Conservation (phyloP, 2,113 vertebrate species). For the Chlorodrepanis virens region DNA sequence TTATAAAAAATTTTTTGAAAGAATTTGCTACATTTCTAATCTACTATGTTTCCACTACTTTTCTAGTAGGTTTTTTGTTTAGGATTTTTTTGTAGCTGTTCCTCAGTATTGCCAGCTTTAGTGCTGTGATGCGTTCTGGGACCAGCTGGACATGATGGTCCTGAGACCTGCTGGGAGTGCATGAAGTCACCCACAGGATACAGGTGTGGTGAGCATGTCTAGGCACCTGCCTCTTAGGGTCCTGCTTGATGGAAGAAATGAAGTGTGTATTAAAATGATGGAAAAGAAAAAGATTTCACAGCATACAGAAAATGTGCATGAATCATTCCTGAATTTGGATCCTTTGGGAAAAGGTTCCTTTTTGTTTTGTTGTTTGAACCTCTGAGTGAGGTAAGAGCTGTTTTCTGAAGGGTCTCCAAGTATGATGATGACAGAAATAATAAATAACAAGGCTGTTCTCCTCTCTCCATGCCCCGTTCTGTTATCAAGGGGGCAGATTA, state of each 20-base stretch:
- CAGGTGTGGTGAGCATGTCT: background rate
- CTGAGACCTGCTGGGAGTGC: background rate
- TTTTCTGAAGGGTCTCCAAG: background rate
- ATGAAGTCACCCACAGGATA: background rate
- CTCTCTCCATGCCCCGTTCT: background rate
- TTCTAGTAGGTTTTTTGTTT: background rate
- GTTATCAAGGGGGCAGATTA: background rate
- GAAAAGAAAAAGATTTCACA: background rate
- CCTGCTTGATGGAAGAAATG: background rate
- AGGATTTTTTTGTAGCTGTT: fast-evolving
- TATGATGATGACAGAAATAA: background rate
- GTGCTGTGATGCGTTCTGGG: background rate
- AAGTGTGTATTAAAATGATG: background rate
- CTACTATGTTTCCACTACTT: background rate
- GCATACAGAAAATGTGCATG: background rate
- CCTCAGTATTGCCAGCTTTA: background rate
- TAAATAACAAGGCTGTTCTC: background rate
- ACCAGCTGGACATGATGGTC: background rate
- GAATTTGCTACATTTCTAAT: background rate
- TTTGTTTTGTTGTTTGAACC: background rate
- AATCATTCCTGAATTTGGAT: fast-evolving
- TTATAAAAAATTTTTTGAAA: background rate
- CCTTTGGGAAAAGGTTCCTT: background rate
- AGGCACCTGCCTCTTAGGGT: background rate
- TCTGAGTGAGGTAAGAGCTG: background rate